Evolutionary conservation across 2,113 vertebrate species (phyloP).

Genomic region (Corydoras sp.): DNA sequence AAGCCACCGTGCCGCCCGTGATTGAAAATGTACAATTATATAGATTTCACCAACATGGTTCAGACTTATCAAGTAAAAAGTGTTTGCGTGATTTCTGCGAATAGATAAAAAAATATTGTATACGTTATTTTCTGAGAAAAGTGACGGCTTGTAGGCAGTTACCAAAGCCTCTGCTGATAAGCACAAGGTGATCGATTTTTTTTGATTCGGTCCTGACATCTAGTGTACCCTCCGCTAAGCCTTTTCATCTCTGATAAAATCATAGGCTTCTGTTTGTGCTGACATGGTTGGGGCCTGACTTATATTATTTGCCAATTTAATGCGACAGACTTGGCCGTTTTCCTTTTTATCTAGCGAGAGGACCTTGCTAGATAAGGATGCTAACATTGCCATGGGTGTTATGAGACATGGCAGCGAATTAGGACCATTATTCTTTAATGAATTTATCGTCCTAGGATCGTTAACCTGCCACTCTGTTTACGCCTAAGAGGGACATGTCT

Average conservation of each 20-base stretch:
- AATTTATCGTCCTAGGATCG: conserved; percentile 16
- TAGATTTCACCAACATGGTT: no score
- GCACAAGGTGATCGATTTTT: conserved; percentile 47
- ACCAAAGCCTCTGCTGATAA: conserved; percentile 43
- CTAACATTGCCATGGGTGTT: conserved; percentile 25
- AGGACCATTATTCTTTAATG: conserved; percentile 41
- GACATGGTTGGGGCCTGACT: conserved; percentile 16
- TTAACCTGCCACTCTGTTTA: conserved; percentile 1
- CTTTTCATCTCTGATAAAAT: conserved; percentile 46
- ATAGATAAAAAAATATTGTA: not conserved
- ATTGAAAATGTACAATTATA: no score
- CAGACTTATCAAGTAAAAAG: no score
- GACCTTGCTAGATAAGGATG: conserved; percentile 3
- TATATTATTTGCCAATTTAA: conserved; percentile 45
- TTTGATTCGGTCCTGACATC: conserved; percentile 42
- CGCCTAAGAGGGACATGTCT: conserved; percentile 8
- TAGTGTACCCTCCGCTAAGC: conserved; percentile 17
- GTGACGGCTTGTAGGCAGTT: conserved; percentile 15
- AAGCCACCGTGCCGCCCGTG: no score
- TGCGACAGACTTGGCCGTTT: conserved; percentile 10
- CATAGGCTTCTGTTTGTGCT: conserved; percentile 28
- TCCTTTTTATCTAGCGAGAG: not conserved
- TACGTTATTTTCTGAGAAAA: conserved; percentile 20
- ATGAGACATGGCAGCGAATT: conserved; percentile 35
- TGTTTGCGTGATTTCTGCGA: conserved; percentile 2